Evolutionary conservation across 2,113 vertebrate species (phyloP).

Genomic region (Ochotona curzoniae): DNA sequence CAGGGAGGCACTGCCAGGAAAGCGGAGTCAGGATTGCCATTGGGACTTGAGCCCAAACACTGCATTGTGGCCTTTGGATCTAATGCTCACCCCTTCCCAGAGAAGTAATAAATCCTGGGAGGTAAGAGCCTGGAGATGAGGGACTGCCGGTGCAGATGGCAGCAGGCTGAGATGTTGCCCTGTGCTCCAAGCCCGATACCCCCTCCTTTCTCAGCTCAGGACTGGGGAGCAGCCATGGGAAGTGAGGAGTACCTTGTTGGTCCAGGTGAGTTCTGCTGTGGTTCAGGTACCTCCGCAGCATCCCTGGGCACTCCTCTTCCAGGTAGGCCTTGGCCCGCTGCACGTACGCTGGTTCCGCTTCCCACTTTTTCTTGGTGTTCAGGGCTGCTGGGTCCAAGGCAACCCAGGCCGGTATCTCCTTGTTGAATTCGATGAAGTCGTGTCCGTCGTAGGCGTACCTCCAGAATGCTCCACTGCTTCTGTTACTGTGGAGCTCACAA

Average conservation of each 20-base stretch:
- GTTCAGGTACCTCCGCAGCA: constrained; percentile 51
- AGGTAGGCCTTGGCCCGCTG: constrained; percentile 51
- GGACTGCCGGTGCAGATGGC: neutral
- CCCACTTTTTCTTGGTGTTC: constrained; percentile 66
- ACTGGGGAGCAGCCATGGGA: neutral
- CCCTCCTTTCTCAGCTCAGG: neutral
- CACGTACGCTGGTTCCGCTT: constrained; percentile 30
- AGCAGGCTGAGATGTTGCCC: neutral
- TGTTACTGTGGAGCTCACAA: constrained; percentile 40
- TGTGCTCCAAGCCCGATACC: neutral
- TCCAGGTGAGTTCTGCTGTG: constrained; percentile 35
- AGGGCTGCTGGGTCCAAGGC: constrained; percentile 43
- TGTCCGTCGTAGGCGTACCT: neutral
- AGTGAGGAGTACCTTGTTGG: constrained; percentile 33
- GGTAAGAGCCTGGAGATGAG: neutral
- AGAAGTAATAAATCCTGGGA: neutral
- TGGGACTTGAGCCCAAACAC: too few species aligned
- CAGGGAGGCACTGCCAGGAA: too few species aligned
- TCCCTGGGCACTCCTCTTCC: constrained; percentile 51
- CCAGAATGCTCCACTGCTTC: constrained; percentile 30
- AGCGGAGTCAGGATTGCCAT: too few species aligned
- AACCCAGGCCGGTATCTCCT: constrained; percentile 65
- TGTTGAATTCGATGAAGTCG: constrained; percentile 71
- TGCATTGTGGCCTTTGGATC: too few species aligned
- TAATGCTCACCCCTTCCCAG: neutral